These are phyloP conservation scores for Zaprionus obscuricornis DNA, from an alignment of 2,888 invertebrate genomes.

Conservation along the genomic window DNA sequence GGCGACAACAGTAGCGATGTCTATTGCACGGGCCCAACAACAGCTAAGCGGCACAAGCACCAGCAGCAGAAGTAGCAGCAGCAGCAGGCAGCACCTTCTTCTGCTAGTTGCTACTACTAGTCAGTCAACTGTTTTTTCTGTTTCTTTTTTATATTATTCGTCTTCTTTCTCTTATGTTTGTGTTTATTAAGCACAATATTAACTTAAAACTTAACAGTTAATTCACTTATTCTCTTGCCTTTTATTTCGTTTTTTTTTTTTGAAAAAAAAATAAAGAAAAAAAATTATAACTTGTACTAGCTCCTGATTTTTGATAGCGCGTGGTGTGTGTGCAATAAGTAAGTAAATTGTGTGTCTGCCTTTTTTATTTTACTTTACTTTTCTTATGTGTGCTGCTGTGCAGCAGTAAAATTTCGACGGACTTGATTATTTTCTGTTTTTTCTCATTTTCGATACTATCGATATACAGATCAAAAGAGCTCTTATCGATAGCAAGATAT, in stretches of 20 bases:
- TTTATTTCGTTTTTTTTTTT: neutral
- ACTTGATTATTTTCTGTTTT: neutral
- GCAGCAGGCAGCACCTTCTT: no score
- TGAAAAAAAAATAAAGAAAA: no score
- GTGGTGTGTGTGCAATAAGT: conserved; percentile 8
- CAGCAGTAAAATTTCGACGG: conserved; percentile 8
- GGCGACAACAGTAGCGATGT: no score
- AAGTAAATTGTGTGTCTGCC: no score
- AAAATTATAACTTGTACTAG: no score
- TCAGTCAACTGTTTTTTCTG: conserved; percentile 20
- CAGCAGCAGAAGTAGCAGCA: no score
- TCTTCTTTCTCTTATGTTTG: neutral
- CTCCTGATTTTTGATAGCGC: conserved; percentile 8
- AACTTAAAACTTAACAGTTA: neutral
- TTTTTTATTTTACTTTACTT: no score
- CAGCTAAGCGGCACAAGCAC: no score
- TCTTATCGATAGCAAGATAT: no score
- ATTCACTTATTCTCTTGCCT: neutral
- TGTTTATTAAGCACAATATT: neutral
- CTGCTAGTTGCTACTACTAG: no score
- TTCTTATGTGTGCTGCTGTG: conserved; percentile 8
- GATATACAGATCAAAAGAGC: no score
- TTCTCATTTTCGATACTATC: conserved; percentile 27
- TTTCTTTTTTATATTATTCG: conserved; percentile 7
- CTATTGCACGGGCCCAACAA: conserved; percentile 33